phyloP scores from a whole-genome alignment of 2,797 vertebrate species.

The Sebastes nivosus region DNA sequence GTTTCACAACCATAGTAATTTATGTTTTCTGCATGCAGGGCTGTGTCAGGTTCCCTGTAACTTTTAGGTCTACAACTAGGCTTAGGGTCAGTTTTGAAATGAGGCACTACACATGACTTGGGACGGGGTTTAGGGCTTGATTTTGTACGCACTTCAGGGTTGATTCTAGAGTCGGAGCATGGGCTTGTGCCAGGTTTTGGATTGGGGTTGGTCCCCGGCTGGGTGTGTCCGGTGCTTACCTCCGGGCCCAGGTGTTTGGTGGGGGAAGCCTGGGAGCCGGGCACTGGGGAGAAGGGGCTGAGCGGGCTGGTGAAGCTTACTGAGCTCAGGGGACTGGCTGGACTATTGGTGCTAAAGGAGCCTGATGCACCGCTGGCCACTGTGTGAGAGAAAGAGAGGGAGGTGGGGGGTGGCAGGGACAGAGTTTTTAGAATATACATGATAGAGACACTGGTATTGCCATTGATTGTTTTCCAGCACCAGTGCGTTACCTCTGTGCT shows the following conservation, averaged over 20 bases:
- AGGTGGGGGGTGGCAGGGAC: neutral
- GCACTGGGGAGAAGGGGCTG: slow-evolving; percentile 93
- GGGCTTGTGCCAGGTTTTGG: neutral
- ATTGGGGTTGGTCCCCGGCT: slow-evolving; percentile 4
- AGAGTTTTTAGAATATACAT: neutral
- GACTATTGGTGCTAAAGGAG: slow-evolving; percentile 96
- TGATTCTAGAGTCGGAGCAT: slow-evolving; percentile 13
- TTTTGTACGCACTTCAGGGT: slow-evolving; percentile 31
- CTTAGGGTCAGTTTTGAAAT: slow-evolving; percentile 19
- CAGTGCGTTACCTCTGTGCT: slow-evolving; percentile 86
- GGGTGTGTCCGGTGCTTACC: slow-evolving; percentile 84
- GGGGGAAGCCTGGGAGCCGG: slow-evolving; percentile 90
- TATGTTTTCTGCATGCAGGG: neutral
- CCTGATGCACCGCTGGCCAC: slow-evolving; percentile 86
- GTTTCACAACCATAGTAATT: slow-evolving; percentile 3
- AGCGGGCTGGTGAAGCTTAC: slow-evolving; percentile 95
- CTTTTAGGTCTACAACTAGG: slow-evolving; percentile 36
- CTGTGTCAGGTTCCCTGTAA: slow-evolving; percentile 33
- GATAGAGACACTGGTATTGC: neutral
- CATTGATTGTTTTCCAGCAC: neutral
- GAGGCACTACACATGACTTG: slow-evolving; percentile 39
- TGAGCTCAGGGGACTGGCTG: slow-evolving; percentile 95
- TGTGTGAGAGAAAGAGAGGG: slow-evolving; percentile 55
- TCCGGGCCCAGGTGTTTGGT: slow-evolving; percentile 88
- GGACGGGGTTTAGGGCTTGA: slow-evolving; percentile 39